Percentiles rank a stretch among this genome's conserved stretches.
These are phyloP conservation scores for Procavia capensis DNA, from an alignment of 2,113 vertebrate genomes.

Conservation along the genomic window DNA sequence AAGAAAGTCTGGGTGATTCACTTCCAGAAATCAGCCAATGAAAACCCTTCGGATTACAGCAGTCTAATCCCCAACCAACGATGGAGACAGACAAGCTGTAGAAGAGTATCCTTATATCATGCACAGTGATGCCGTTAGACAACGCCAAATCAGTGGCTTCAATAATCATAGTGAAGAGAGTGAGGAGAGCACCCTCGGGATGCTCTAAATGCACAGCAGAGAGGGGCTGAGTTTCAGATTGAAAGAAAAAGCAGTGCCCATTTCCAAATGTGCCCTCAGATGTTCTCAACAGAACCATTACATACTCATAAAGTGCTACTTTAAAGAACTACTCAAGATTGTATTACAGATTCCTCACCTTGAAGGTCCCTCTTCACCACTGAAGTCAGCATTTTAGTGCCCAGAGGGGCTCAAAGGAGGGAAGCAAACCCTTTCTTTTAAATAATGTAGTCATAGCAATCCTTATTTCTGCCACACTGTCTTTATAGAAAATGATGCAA, in stretches of 20 bases:
- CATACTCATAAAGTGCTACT: not conserved
- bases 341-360: not conserved
- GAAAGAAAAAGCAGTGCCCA: not conserved
- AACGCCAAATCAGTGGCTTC: not conserved
- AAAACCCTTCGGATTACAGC: not conserved
- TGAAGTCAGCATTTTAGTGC: not conserved
- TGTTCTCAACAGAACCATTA: not conserved
- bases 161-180: not conserved
- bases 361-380: not conserved
- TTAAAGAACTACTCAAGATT: not conserved
- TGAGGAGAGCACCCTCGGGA: not conserved
- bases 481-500: not conserved
- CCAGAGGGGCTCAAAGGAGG: not conserved
- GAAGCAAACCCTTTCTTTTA: not conserved
- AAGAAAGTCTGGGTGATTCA: not conserved
- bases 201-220: not conserved
- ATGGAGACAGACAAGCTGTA: not conserved
- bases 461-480: not conserved
- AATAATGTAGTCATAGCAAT: not conserved
- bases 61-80: not conserved
- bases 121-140: not conserved
- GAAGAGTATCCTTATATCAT: not conserved
- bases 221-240: not conserved
- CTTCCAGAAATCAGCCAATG: not conserved
- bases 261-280: not conserved